These are phyloP conservation scores for Hesperia comma DNA, from an alignment of 2,888 invertebrate genomes.

Conservation along the genomic window DNA sequence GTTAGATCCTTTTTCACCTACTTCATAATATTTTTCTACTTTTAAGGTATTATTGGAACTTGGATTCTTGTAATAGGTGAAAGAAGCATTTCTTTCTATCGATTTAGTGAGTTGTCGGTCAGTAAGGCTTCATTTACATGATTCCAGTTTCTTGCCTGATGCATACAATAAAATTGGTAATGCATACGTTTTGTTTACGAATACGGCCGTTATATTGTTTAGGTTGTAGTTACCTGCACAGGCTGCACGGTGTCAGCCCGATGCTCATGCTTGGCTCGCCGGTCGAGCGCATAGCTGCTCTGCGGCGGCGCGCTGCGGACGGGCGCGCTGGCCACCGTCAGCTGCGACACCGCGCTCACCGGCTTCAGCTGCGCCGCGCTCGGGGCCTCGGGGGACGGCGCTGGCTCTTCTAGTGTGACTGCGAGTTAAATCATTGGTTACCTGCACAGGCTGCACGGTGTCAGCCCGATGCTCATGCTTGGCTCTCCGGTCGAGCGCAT, in stretches of 20 bases:
- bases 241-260: constrained; percentile 80
- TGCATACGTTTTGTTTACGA: no score
- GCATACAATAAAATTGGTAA: no score
- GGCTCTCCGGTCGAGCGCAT: constrained; percentile 71
- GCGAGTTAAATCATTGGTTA: no score
- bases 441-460: constrained; percentile 76
- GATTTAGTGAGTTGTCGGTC: no score
- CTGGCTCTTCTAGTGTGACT: constrained; percentile 62
- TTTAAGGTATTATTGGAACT: no score
- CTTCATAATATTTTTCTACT: no score
- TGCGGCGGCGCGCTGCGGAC: constrained; percentile 85
- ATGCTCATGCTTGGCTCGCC: constrained; percentile 66
- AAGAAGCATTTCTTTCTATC: no score
- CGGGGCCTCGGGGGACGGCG: constrained; percentile 54
- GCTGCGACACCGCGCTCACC: constrained; percentile 81
- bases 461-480: constrained; percentile 74
- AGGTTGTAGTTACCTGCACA: constrained; percentile 56
- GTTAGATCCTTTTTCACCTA: no score
- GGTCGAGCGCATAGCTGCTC: constrained; percentile 81
- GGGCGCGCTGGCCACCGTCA: constrained; percentile 85
- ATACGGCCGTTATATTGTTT: no score
- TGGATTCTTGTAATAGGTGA: no score
- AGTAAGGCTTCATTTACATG: no score
- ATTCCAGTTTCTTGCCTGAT: no score
- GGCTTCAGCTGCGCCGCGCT: constrained; percentile 70